Percentiles rank a stretch among this genome's conserved stretches.
Evolutionary conservation across 2,888 invertebrate genomes (phyloP).

Genomic region (Rhagonycha fulva): DNA sequence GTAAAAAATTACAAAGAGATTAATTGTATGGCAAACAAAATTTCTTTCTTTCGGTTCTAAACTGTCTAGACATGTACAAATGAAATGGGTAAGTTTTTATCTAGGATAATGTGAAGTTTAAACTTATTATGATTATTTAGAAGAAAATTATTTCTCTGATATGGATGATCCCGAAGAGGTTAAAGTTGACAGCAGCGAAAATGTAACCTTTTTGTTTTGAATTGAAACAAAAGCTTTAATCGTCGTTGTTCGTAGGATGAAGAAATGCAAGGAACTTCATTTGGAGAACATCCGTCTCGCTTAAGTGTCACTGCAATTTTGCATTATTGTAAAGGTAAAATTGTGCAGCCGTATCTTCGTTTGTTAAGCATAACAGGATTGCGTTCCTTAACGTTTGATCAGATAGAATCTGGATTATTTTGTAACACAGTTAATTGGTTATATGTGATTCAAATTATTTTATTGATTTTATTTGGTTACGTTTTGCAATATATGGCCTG

Average conservation of each 20-base stretch:
- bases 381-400: conserved; percentile 69
- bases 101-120: neutral
- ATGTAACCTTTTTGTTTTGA: neutral
- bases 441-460: conserved; percentile 70
- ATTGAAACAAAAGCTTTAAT: neutral
- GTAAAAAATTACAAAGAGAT: neutral
- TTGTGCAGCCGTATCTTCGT: conserved; percentile 76
- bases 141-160: neutral
- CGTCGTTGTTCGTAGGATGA: conserved; percentile 61
- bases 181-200: conserved; percentile 13
- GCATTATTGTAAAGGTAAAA: conserved; percentile 81
- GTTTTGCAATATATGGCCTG: conserved; percentile 79
- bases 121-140: neutral
- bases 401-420: conserved; percentile 63
- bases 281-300: conserved; percentile 53
- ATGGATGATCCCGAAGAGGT: conserved; percentile 16
- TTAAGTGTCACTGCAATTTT: conserved; percentile 79
- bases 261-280: conserved; percentile 70
- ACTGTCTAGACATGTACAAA: neutral
- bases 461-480: conserved; percentile 73
- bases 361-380: conserved; percentile 76
- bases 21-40: neutral
- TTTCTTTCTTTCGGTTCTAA: neutral
- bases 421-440: conserved; percentile 66
- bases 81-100: neutral